Evolutionary conservation across 2,113 vertebrate species (phyloP), one percentile per base, ranked within the genome.

Genomic region (Zeus faber): DNA sequence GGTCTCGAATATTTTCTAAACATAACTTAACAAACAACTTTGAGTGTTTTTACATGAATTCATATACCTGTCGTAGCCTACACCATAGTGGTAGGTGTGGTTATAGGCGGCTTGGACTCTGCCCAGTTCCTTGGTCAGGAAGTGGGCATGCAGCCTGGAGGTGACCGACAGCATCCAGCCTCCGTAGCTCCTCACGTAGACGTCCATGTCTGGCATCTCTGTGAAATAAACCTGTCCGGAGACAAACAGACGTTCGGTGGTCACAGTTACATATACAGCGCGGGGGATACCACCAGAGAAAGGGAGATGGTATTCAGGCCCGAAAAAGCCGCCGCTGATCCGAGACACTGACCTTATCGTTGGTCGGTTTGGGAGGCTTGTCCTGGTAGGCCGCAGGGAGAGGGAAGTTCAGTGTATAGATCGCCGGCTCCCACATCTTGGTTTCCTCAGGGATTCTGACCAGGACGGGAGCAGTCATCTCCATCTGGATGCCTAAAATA

Each of bases 161-260:
- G 84, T 88, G 65, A 88, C 71, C 0, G 89, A 89, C 39, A 91
- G 69, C 87, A 91, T 91, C 90, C 89, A 91, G 55, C 90, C 89
- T 0, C 89, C 89, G 2, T 88, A 91, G 35, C 80, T 77, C 61
- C 86, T 82, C 79, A 91, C 89, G 0, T 90, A 90, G 20, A 89
- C 85, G 2, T 89, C 71, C 87, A 89, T 88, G 48, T 85, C 83
- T 1, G 87, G 86, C 88, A 89, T 87, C 44, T 88, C 85, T 1
- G 84, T 86, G 64, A 91, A 89, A 49, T 89, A 91, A 64, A 91
- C 66, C 90, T 91, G 50, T 11, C 49, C 0, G 22, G 52, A 18
- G 20, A 6, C 17, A 49, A 25, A 49, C 2, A 39, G 33, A 40
- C 33, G 51, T 8, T 48, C 27, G 26, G 21, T n/a, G 26, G n/a